Base-by-base conservation (phyloP, 2,113 vertebrate genomes). In the Cepphus grylle region DNA sequence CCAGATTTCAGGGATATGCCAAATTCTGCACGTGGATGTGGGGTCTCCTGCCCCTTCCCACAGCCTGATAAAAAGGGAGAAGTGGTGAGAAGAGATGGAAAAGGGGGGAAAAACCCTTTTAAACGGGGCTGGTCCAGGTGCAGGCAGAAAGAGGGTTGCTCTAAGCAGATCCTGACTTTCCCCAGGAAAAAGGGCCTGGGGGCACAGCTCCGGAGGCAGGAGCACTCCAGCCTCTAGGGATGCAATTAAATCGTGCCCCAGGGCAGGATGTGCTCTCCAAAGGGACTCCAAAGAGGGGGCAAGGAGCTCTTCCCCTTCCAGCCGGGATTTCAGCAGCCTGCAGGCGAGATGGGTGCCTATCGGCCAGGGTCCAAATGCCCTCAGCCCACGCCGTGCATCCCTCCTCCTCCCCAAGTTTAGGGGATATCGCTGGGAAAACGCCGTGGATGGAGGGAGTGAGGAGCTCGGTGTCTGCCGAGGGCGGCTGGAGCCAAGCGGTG, bases 401-500 rank as follows among this genome's bases (percentile, higher is more conserved):
- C 20, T 59, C 32, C 23, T 78, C 11, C 45, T 59, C 32, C 23
- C 5, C 25, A 1, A 3, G 4, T 14, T 36, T 6, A 10, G 50
- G 69, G 40, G 6, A 18, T 55, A 27, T 70, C 1, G 0, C 52
- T 79, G 72, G 34, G 49, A 84, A 81, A 19, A 0, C 7, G 29
- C 65, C 1, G 0, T 1, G 62, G 32, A 13, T 7, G 42, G 19
- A 63, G 43, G 12, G 22, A 36, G 8, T 2, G 30, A 52, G 63
- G 63, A 72, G 36, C 22, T 74, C 34, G 58, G 11, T 12, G 27
- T 59, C 42, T 55, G 56, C n/a, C 77, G 34, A 62, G 45, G 67
- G 50, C 30, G 63, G 47, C n/a, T 62, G 70, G 32, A 70, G n/a
- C 32, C 32, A 27, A 38, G 15, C 1, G 1, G 38, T n/a, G n/a